phyloP scores from a whole-genome alignment of 2,797 vertebrate genomes.

The Gadopsis marmoratus region DNA sequence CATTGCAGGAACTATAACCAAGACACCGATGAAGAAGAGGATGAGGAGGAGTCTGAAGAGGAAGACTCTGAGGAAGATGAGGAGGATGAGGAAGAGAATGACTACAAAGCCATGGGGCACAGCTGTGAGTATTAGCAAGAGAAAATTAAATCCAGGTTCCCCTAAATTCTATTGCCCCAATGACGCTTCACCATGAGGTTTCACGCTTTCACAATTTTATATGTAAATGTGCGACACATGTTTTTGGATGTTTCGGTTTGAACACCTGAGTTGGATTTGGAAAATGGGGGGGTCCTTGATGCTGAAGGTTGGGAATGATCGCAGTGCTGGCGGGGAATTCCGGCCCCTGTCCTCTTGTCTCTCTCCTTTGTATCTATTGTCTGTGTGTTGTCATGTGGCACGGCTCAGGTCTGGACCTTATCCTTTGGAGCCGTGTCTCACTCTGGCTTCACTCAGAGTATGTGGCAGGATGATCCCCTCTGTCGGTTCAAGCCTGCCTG shows the following conservation, averaged over 20 bases:
- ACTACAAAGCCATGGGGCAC: constrained; percentile 91
- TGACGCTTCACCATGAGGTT: too few relatives aligned
- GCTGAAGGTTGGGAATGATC: constrained; percentile 57
- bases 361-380: constrained; percentile 60
- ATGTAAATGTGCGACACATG: too few relatives aligned
- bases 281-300: neutral
- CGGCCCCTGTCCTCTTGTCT: constrained; percentile 7
- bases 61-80: constrained; percentile 89
- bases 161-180: too few relatives aligned
- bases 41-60: constrained; percentile 86
- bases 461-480: constrained; percentile 78
- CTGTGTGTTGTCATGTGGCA: constrained; percentile 61
- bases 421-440: constrained; percentile 68
- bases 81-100: constrained; percentile 89
- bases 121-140: constrained; percentile 88
- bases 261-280: constrained; percentile 10
- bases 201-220: neutral
- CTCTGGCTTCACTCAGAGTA: constrained; percentile 70
- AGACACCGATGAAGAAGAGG: constrained; percentile 91
- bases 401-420: constrained; percentile 46
- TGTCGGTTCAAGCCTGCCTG: constrained; percentile 55
- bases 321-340: constrained; percentile 58
- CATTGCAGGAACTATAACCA: constrained; percentile 91
- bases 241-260: neutral
- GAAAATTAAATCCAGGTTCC: neutral